These are phyloP conservation scores for Antigone vipio DNA, from an alignment of 2,113 vertebrate species.

Conservation along the genomic window DNA sequence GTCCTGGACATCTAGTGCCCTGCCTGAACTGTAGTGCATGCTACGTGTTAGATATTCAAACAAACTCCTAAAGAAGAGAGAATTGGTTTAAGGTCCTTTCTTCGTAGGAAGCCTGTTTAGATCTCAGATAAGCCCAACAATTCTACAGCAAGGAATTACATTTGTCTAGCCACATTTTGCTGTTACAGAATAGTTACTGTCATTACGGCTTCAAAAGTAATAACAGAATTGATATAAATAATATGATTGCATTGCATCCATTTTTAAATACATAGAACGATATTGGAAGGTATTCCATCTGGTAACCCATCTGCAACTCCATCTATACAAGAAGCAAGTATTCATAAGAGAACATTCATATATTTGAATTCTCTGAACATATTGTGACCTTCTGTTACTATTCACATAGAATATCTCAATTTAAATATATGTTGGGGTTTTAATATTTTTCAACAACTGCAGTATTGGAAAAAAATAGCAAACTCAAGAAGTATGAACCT, in stretches of 20 bases:
- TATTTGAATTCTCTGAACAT: conserved; percentile 57
- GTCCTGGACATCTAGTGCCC: neutral
- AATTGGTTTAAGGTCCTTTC: neutral
- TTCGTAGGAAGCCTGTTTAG: neutral
- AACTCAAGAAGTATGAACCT: neutral
- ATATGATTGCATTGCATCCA: neutral
- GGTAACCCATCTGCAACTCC: conserved; percentile 60
- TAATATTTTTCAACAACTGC: conserved; percentile 37
- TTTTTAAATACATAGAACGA: conserved; percentile 37
- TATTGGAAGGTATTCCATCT: conserved; percentile 57
- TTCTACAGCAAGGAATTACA: neutral
- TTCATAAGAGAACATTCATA: conserved; percentile 62
- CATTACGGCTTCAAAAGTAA: conserved; percentile 40
- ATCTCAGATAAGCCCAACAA: neutral
- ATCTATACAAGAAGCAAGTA: conserved; percentile 26
- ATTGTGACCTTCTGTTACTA: conserved; percentile 68
- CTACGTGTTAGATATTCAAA: neutral
- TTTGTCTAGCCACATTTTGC: neutral
- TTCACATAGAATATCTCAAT: conserved; percentile 31
- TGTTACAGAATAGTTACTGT: conserved; percentile 21
- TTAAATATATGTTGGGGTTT: conserved; percentile 31
- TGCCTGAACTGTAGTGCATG: neutral
- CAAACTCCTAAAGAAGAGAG: neutral
- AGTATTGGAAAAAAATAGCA: conserved; percentile 7
- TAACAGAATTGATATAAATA: conserved; percentile 52